Conservation (phyloP, 1,140 invertebrate species). For the Argopecten irradians region DNA sequence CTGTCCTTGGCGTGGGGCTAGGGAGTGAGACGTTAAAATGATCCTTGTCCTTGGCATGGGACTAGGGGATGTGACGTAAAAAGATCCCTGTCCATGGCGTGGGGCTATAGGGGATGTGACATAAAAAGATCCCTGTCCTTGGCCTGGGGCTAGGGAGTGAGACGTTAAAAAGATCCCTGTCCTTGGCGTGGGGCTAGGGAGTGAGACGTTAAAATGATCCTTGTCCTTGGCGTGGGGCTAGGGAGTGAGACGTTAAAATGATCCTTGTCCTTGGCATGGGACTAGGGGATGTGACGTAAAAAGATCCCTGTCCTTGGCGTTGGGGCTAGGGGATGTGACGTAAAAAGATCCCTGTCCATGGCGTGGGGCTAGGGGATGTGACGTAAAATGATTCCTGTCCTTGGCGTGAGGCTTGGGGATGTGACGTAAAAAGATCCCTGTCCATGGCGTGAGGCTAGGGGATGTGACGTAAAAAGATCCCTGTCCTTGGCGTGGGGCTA, state of each 20-base stretch:
- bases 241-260: background rate
- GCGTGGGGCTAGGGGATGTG: constrained; percentile 18
- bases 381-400: too few species aligned
- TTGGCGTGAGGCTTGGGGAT: constrained; percentile 12
- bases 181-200: constrained; percentile 10
- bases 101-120: constrained; percentile 18
- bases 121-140: too few species aligned
- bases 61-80: constrained; percentile 10
- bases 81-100: background rate
- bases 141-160: background rate
- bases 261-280: background rate
- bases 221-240: constrained; percentile 3
- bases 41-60: background rate
- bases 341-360: too few species aligned
- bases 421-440: background rate
- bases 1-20: background rate
- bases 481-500: background rate
- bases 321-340: constrained; percentile 10
- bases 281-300: constrained; percentile 10
- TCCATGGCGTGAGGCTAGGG: constrained; percentile 1
- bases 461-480: constrained; percentile 5
- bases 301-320: background rate
- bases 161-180: too few species aligned
- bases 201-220: too few species aligned
- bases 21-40: background rate